Conservation (phyloP, 2,888 invertebrate species). For the Cremastinae sp. region DNA sequence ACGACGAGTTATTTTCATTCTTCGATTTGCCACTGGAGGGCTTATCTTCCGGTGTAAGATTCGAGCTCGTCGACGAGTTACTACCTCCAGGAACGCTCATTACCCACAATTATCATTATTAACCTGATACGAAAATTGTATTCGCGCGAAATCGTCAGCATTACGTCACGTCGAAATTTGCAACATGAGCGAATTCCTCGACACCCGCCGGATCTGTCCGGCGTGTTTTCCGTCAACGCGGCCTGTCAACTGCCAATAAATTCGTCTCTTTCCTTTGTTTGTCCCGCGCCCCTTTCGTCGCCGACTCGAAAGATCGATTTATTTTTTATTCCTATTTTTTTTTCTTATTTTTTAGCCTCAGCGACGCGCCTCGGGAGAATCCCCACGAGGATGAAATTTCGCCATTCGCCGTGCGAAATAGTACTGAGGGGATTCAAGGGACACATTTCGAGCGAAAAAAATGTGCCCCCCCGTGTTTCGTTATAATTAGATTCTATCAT, state of each 20-base stretch:
- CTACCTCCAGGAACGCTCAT: slow-evolving; percentile 68
- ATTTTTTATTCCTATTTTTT: no score
- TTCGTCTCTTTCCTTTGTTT: background rate
- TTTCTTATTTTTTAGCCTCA: background rate
- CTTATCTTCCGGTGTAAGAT: slow-evolving; percentile 48
- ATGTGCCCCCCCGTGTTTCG: slow-evolving; percentile 43
- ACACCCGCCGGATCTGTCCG: slow-evolving; percentile 11
- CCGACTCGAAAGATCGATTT: no score
- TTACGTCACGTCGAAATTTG: slow-evolving; percentile 55
- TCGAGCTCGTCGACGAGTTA: slow-evolving; percentile 59
- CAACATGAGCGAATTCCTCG: slow-evolving; percentile 32
- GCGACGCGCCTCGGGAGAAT: background rate
- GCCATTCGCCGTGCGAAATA: slow-evolving; percentile 34
- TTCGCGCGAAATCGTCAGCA: slow-evolving; percentile 44
- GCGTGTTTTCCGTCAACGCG: slow-evolving; percentile 3
- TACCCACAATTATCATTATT: slow-evolving; percentile 68
- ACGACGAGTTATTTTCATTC: slow-evolving; percentile 20
- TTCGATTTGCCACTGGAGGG: slow-evolving; percentile 23
- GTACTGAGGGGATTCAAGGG: slow-evolving; percentile 58
- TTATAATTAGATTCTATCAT: slow-evolving; percentile 72
- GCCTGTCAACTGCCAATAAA: no score
- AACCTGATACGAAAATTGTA: slow-evolving; percentile 32
- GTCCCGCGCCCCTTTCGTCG: background rate
- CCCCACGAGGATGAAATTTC: slow-evolving; percentile 27
- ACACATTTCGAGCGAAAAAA: slow-evolving; percentile 63